Conservation (phyloP, 2,113 vertebrate species). For the Phaethornis superciliosus region DNA sequence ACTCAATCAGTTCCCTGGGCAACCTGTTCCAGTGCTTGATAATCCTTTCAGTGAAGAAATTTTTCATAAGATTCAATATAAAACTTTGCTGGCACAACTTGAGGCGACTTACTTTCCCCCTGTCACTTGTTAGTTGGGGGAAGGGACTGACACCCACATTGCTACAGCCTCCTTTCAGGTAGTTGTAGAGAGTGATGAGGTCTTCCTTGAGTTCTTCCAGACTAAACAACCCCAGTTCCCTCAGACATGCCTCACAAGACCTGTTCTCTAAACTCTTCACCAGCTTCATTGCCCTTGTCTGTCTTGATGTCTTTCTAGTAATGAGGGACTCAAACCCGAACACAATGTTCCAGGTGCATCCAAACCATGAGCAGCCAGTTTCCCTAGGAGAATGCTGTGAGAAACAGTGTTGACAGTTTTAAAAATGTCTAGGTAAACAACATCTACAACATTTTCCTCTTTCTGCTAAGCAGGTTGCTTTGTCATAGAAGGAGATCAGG, state of each 20-base stretch:
- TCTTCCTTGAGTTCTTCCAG: too few relatives aligned
- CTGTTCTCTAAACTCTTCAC: background rate
- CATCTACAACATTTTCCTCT: background rate
- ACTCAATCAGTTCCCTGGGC: too few relatives aligned
- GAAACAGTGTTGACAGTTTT: background rate
- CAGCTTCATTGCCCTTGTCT: background rate
- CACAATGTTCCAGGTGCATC: too few relatives aligned
- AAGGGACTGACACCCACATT: too few relatives aligned
- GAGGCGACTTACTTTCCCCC: too few relatives aligned
- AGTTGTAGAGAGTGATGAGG: too few relatives aligned
- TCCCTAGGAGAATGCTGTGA: background rate
- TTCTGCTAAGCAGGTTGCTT: background rate
- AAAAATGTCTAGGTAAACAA: background rate
- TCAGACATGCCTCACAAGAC: background rate
- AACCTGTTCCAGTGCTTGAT: too few relatives aligned
- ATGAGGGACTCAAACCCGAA: background rate
- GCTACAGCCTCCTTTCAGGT: too few relatives aligned
- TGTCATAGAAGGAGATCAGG: background rate
- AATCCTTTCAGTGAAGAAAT: too few relatives aligned
- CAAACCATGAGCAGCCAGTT: background rate
- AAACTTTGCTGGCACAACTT: background rate
- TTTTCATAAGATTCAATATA: too few relatives aligned
- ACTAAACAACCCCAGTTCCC: background rate
- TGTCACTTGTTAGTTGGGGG: too few relatives aligned
- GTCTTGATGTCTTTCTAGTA: background rate